Evolutionary conservation across 1,140 invertebrate species (phyloP).

Genomic region (Zaprionus kolodkinae): DNA sequence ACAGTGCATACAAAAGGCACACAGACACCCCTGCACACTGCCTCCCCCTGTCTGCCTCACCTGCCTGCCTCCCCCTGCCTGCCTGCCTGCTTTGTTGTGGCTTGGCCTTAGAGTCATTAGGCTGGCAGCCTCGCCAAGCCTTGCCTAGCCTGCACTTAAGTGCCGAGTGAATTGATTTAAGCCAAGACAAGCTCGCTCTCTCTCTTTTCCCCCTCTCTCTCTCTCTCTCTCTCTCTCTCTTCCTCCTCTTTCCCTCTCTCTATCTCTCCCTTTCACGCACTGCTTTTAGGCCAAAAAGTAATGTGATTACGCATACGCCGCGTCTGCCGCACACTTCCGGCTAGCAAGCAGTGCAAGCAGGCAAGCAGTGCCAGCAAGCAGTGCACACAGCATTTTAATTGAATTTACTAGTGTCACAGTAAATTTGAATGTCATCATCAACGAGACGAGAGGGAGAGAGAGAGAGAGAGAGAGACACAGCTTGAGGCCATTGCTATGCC

Average conservation of each 20-base stretch:
- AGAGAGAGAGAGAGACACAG: constrained; percentile 39
- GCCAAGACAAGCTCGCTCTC: constrained; percentile 2
- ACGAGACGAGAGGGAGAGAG: not conserved
- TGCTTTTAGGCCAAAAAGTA: constrained; percentile 53
- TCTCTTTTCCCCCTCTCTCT: too few species aligned
- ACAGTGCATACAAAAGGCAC: constrained; percentile 13
- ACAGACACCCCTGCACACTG: not conserved
- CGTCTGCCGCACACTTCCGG: not conserved
- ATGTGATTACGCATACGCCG: constrained; percentile 40
- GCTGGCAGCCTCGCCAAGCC: not conserved
- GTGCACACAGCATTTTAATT: constrained; percentile 72
- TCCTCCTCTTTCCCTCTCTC: too few species aligned
- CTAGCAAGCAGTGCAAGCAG: too few species aligned
- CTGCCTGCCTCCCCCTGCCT: not conserved
- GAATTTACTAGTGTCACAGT: constrained; percentile 74
- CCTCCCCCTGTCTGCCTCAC: not conserved
- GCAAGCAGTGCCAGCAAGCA: constrained; percentile 14
- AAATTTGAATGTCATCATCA: constrained; percentile 67
- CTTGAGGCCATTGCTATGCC: constrained; percentile 34
- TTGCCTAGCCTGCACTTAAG: constrained; percentile 36
- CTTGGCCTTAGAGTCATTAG: constrained; percentile 35
- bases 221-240: too few species aligned
- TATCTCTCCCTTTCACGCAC: not conserved
- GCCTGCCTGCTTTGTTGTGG: constrained; percentile 13
- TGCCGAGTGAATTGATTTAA: constrained; percentile 55